Evolutionary conservation across 2,888 invertebrate species (phyloP), one percentile per base, ranked within the genome.

Genomic region (Chymomyza fuscimana): DNA sequence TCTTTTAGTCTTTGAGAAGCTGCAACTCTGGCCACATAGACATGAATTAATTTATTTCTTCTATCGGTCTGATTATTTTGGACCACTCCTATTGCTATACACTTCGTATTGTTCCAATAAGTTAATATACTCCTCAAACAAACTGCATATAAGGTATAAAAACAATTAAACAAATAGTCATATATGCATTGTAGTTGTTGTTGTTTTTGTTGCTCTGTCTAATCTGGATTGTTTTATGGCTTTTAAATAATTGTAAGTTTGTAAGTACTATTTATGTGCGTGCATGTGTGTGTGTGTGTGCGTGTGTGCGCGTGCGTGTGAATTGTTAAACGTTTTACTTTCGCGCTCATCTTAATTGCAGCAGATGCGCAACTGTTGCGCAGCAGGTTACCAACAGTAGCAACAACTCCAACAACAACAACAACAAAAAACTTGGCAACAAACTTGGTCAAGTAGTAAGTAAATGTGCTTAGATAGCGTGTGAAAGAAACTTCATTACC

Each of bases 291-390:
- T 2, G 36, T 36, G 36, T 3, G 2, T 25, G 25, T 3, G n/a
- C 25, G 16, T 62, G 61, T 19, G n/a, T 60, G 16, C 4, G 19
- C 4, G 22, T 46, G 40, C 40, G 12, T 46, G 40, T 46, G 40
- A 46, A 40, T 59, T 36, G 32, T 60, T 29, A 77, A 82, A 69
- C 76, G 66, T 72, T 86, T 82, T 70, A 86, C 82, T 82, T 82
- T 81, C 81, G 85, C 86, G 81, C 60, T 15, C 60, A 58, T 74
- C 79, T 86, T 82, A 86, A 82, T 86, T 81, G 78, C 79, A 63
- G 71, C 62, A 70, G 77, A 67, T 74, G 63, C n/a, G 62, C 32
- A 50, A 59, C 64, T 62, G 69, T 65, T 63, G 67, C 63, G 25
- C 65, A 62, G 46, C 60, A 60, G n/a, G 60, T 60, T 60, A 32